Evolutionary conservation across 2,113 vertebrate species (phyloP), one percentile per base, ranked within the genome.

Genomic region (Megaleporinus macrocephalus): DNA sequence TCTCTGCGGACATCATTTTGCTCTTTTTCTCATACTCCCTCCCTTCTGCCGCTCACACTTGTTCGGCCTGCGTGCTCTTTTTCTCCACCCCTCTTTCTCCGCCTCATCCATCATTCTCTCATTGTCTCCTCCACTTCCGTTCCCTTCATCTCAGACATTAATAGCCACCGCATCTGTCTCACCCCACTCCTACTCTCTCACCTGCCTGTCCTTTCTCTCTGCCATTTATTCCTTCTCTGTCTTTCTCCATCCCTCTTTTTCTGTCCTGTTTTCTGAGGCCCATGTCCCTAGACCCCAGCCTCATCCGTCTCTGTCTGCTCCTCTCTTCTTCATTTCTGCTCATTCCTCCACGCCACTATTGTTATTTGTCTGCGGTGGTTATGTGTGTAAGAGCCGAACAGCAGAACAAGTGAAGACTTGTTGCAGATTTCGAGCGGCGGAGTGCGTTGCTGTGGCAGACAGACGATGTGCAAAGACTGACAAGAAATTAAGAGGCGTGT

Each of bases 291-390:
- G 79, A 87, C 84, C 83, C 77, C n/a, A 61, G 65, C 72, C 65
- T 90, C 88, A 55, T 91, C 88, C 82, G 63, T 93, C 89, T 92
- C 87, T 86, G 86, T 92, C 91, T 86, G 72, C 55, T 62, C 87
- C 72, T 78, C 24, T 87, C 83, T 83, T 83, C 72, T 62, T 79
- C 77, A 18, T 63, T 49, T 81, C 22, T 85, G 68, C 88, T 87
- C 83, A 85, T 92, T 91, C 83, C 87, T 91, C 88, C 85, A 72
- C 79, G 65, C 78, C 83, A 78, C 63, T 33, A 78, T 71, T 74
- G 33, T 53, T 89, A 66, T 74, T 47, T 68, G 76, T 62, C 20
- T 73, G 29, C 30, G 61, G 65, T 71, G 55, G 57, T 53, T 61
- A 22, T 11, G 57, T n/a, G n/a, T 61, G 4, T 20, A 55, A 3